A percentile compares a stretch with the other conserved stretches of the same genome.
phyloP scores from a whole-genome alignment of 2,888 invertebrate species.

The Ptychoptera contaminata region DNA sequence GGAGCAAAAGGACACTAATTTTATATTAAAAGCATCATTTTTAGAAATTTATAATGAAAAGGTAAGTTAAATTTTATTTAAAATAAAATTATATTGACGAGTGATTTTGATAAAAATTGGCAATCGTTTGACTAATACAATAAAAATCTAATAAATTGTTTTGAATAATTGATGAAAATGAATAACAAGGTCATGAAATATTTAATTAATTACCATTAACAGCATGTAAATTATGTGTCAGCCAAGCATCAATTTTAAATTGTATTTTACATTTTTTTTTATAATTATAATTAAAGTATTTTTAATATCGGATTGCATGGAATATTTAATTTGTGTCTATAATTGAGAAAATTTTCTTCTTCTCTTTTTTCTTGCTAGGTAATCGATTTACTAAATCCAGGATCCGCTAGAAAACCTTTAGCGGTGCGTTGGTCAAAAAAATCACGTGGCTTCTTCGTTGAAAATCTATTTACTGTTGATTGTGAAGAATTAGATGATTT shows the following conservation, averaged over 20 bases:
- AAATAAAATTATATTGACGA: no score
- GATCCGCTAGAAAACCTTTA: conserved; percentile 55
- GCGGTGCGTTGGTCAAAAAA: conserved; percentile 92
- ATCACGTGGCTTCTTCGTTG: conserved; percentile 83
- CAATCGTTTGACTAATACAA: no score
- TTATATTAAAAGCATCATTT: conserved; percentile 81
- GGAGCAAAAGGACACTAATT: conserved; percentile 59
- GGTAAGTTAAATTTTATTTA: conserved; percentile 35
- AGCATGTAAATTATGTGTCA: no score
- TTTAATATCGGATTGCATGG: conserved; percentile 4
- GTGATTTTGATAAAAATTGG: no score
- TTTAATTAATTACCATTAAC: no score
- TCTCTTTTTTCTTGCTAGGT: conserved; percentile 47
- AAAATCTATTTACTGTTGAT: conserved; percentile 89
- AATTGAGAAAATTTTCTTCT: conserved; percentile 1
- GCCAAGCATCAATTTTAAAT: no score
- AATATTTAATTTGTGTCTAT: conserved; percentile 7
- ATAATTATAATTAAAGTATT: not conserved
- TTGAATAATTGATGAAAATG: no score
- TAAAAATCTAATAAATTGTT: no score
- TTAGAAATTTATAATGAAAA: conserved; percentile 95
- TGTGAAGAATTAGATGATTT: conserved; percentile 87
- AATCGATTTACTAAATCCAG: conserved; percentile 83
- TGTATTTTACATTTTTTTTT: not conserved
- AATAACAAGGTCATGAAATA: no score